These are phyloP conservation scores for Tyto alba DNA, from an alignment of 2,113 vertebrate genomes.

Conservation along the genomic window DNA sequence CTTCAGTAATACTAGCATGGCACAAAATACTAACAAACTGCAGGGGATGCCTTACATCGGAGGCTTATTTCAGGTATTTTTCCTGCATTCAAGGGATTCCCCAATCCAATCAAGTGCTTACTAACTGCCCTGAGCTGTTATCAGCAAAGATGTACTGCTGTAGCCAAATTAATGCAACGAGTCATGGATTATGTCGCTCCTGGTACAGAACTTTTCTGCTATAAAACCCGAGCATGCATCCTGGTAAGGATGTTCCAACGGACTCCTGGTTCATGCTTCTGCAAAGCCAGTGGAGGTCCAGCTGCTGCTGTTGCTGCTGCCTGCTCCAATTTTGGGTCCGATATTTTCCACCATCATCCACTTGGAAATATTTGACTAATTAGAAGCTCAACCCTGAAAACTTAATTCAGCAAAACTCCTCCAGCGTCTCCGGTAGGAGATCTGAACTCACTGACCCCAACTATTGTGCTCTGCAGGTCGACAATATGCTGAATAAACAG, in stretches of 20 bases:
- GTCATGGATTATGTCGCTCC: neutral
- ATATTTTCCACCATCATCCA: neutral
- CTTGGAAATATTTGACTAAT: neutral
- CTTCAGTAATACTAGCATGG: neutral
- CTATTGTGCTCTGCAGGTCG: neutral
- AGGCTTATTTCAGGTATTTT: neutral
- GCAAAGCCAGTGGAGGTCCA: neutral
- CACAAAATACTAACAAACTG: neutral
- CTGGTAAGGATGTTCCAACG: neutral
- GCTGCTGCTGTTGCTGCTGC: neutral
- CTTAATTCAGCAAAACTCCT: neutral
- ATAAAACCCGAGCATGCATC: rapidly evolving
- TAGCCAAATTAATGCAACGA: neutral
- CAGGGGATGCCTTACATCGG: neutral
- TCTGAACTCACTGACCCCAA: neutral
- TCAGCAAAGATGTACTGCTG: neutral
- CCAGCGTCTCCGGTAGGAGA: neutral
- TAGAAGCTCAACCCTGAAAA: neutral
- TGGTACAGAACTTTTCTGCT: neutral
- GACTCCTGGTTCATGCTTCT: neutral
- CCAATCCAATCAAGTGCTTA: neutral
- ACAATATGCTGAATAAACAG: neutral
- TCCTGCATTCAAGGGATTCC: neutral
- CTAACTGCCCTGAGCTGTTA: neutral
- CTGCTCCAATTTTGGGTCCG: neutral